A percentile compares a stretch with the other conserved stretches of the same genome.
Conservation (phyloP, 2,888 invertebrate species). For the Drosophila pseudotalamancana region DNA sequence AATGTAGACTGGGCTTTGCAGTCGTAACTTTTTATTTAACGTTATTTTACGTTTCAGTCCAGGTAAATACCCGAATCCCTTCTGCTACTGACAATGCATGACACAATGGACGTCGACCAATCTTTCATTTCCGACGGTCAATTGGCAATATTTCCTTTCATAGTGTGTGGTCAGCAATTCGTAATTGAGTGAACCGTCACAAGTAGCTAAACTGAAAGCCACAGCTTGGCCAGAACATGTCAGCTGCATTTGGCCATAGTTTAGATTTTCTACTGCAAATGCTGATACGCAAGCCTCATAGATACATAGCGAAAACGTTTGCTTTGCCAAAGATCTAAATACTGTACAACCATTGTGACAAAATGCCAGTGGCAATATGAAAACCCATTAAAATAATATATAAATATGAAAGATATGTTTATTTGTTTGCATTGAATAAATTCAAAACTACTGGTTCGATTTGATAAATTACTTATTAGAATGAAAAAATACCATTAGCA, state of each 20-base stretch:
- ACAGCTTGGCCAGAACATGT: conserved; percentile 21
- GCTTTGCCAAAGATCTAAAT: too few relatives aligned
- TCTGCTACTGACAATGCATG: conserved; percentile 9
- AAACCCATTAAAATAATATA: too few relatives aligned
- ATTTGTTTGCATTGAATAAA: too few relatives aligned
- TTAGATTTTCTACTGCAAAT: background rate
- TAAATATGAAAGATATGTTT: too few relatives aligned
- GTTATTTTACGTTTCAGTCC: conserved; percentile 30
- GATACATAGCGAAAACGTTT: background rate
- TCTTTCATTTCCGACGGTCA: conserved; percentile 9
- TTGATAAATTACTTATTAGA: too few relatives aligned
- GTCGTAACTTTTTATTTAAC: conserved; percentile 17
- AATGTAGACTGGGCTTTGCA: background rate
- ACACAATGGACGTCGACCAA: conserved; percentile 11
- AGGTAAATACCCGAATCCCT: conserved; percentile 43
- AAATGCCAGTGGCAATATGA: too few relatives aligned
- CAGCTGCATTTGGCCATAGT: conserved; percentile 38
- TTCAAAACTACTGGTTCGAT: too few relatives aligned
- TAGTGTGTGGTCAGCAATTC: conserved; percentile 60
- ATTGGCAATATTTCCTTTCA: conserved; percentile 30
- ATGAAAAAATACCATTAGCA: too few relatives aligned
- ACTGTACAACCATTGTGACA: too few relatives aligned
- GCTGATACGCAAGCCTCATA: background rate
- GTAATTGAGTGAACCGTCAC: conserved; percentile 41
- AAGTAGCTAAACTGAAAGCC: conserved; percentile 15